Base-by-base conservation (phyloP, 2,797 vertebrate genomes). In the Squalus acanthias region DNA sequence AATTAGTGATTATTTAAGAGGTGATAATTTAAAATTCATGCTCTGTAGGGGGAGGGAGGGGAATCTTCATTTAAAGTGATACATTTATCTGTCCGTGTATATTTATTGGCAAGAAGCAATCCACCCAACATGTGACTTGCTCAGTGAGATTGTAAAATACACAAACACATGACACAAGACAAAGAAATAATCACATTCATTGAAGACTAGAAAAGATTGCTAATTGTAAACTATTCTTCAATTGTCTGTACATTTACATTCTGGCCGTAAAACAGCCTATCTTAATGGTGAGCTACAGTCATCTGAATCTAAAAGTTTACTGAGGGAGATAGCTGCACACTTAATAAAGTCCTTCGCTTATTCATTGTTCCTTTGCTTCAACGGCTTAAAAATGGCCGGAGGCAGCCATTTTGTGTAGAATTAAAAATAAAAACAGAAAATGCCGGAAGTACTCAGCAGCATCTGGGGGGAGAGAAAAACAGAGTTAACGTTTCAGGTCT, bases 341-440 rank as follows among this genome's bases (percentile, higher is more conserved):
- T 93, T 93, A 67, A 93, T 46, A n/a, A 67, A 46, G 63, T 69
- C n/a, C n/a, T 69, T 93, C 91, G 46, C 24, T 93, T 93, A 93
- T 46, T 69, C 91, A 93, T 69, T 24, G n/a, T 69, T 69, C n/a
- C 20, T 46, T 0, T 67, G 63, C 65, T 93, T 93, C 67, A 22
- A 39, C 24, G n/a, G 67, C n/a, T 29, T 39, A 46, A 57, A 53
- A 46, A 24, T 46, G 20, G 20, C n/a, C 39, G n/a, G 13, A 82
- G 39, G 1, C 20, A 22, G 91, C 7, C 63, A 69, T 24, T 24
- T 46, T 67, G 39, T 67, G 63, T 46, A 3, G n/a, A 22, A 82
- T 2, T 57, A 5, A 57, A 57, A 5, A 57, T 57, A 57, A 2
- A 57, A 57, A 57, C 53, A 57, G 53, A 57, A 57, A 57, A 57